phyloP scores from a whole-genome alignment of 2,888 invertebrate genomes.

The Spodoptera littoralis region DNA sequence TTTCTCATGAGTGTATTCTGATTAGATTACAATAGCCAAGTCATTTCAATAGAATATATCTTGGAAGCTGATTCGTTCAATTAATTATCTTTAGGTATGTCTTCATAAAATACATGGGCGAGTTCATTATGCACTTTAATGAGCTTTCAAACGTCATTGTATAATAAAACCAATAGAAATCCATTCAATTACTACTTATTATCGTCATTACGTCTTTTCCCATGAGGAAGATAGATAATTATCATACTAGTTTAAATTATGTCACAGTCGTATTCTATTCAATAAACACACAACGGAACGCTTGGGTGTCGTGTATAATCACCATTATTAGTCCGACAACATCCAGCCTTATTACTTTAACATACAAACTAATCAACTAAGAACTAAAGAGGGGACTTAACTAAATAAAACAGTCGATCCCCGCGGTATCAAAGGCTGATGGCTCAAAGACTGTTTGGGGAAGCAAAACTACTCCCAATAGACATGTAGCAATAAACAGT shows the following conservation, averaged over 20 bases:
- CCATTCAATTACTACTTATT: constrained; percentile 27
- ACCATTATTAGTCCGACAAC: constrained; percentile 39
- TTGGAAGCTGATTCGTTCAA: constrained; percentile 13
- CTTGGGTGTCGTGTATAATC: constrained; percentile 31
- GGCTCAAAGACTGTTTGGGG: constrained; percentile 59
- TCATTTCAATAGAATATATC: constrained; percentile 33
- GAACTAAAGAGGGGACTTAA: constrained; percentile 42
- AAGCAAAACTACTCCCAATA: constrained; percentile 71
- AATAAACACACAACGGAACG: constrained; percentile 34
- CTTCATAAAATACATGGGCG: not conserved
- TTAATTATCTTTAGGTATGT: constrained; percentile 2
- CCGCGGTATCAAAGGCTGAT: constrained; percentile 71
- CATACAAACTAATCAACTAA: constrained; percentile 46
- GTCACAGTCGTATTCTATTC: constrained; percentile 8
- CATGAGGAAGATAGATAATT: constrained; percentile 20
- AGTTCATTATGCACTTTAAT: not conserved
- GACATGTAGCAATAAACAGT: constrained; percentile 83
- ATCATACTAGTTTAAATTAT: constrained; percentile 22
- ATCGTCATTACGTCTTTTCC: constrained; percentile 25
- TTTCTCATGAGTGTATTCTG: constrained; percentile 43
- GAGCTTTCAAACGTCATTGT: constrained; percentile 4
- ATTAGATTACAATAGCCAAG: constrained; percentile 32
- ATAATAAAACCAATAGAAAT: constrained; percentile 15
- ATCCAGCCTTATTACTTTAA: constrained; percentile 32
- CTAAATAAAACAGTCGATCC: constrained; percentile 57